A percentile compares a stretch with the other conserved stretches of the same genome.
Conservation (phyloP, 2,113 vertebrate species). For the Eupsittula cactorum region DNA sequence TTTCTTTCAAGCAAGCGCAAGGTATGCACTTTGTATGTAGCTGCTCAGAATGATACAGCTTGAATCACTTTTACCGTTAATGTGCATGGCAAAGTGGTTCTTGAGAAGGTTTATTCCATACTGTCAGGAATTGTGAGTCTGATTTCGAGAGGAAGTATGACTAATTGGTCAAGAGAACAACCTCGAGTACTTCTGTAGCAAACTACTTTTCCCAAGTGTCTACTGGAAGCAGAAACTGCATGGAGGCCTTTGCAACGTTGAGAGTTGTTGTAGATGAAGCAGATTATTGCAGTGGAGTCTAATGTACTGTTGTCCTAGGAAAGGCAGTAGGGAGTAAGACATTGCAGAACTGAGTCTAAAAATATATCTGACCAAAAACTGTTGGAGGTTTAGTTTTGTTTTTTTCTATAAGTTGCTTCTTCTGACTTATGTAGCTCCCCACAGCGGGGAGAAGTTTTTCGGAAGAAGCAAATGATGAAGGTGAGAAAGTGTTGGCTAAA, state of each 20-base stretch:
- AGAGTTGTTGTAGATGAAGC: neutral
- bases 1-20: neutral
- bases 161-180: constrained; percentile 19
- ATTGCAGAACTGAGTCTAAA: neutral
- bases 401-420: neutral
- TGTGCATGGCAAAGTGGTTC: neutral
- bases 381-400: neutral
- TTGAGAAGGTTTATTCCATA: neutral
- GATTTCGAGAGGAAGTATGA: constrained; percentile 26
- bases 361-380: neutral
- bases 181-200: neutral
- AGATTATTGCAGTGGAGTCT: neutral
- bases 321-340: neutral
- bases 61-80: neutral
- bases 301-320: neutral
- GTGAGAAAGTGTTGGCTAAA: neutral
- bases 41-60: neutral
- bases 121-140: neutral
- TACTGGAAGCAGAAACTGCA: neutral
- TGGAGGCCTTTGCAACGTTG: neutral
- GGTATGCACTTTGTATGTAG: neutral
- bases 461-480: neutral
- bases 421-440: neutral
- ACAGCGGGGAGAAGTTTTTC: neutral
- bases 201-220: neutral